phyloP scores from a whole-genome alignment of 2,113 vertebrate species.

The Rattus norvegicus region DNA sequence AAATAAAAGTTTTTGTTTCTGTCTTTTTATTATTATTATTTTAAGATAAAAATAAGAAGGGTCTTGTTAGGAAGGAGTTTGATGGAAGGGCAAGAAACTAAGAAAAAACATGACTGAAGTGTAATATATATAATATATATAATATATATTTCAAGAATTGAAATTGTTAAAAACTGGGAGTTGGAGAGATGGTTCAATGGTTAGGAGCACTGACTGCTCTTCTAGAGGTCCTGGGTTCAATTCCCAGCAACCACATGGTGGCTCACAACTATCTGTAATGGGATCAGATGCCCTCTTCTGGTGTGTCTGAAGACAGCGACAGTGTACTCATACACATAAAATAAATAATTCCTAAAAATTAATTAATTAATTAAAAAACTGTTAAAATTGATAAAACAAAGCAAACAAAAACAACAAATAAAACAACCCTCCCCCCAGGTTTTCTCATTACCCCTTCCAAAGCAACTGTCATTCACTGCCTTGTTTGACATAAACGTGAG shows the following conservation, averaged over 20 bases:
- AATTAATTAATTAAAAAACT: no score
- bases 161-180: neutral
- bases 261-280: no score
- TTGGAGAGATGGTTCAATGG: no score
- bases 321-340: no score
- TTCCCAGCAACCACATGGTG: no score
- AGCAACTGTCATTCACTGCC: neutral
- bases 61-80: neutral
- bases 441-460: neutral
- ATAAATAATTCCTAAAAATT: no score
- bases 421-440: neutral
- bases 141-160: neutral
- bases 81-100: neutral
- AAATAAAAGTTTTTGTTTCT: neutral
- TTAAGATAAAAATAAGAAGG: neutral
- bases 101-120: neutral
- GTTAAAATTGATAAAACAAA: neutral
- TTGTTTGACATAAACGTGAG: neutral
- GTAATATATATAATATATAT: no score
- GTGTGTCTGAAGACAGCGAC: no score
- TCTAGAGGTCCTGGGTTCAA: no score
- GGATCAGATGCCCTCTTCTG: no score
- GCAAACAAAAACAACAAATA: neutral
- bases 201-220: no score
- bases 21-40: no score